phyloP scores from a whole-genome alignment of 2,888 invertebrate species.

The Callyntrura sp. region DNA sequence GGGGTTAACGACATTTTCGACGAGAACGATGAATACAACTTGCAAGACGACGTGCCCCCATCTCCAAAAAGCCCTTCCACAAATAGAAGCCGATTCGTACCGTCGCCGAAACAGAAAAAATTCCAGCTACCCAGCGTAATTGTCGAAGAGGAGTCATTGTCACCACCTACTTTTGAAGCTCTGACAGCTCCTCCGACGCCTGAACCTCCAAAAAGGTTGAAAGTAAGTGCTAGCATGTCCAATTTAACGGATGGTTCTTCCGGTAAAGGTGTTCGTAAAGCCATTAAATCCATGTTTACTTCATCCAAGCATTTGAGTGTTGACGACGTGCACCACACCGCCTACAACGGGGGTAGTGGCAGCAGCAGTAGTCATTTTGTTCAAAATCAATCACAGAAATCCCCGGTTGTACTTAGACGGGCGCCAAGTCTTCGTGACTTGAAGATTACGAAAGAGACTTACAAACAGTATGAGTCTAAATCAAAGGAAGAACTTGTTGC shows the following conservation, averaged over 20 bases:
- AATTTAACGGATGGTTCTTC: slow-evolving; percentile 54
- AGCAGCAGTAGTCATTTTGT: not conserved
- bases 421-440: slow-evolving; percentile 57
- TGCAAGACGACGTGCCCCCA: not conserved
- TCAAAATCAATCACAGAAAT: not conserved
- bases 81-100: not conserved
- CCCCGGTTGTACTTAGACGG: slow-evolving; percentile 13
- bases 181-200: slow-evolving; percentile 38
- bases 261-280: slow-evolving; percentile 62
- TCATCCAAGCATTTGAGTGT: slow-evolving; percentile 69
- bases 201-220: slow-evolving; percentile 24
- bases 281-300: slow-evolving; percentile 63
- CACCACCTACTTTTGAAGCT: not conserved
- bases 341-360: not conserved
- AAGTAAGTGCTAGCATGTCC: slow-evolving; percentile 65
- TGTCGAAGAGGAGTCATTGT: slow-evolving; percentile 52
- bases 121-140: slow-evolving; percentile 60
- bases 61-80: not conserved
- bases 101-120: slow-evolving; percentile 40
- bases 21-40: not conserved
- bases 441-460: slow-evolving; percentile 66
- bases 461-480: slow-evolving; percentile 67
- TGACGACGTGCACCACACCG: slow-evolving; percentile 42
- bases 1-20: slow-evolving; percentile 26
- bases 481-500: slow-evolving; percentile 92